Evolutionary conservation across 1,140 invertebrate genomes (phyloP).

Genomic region (Babylonia areolata): DNA sequence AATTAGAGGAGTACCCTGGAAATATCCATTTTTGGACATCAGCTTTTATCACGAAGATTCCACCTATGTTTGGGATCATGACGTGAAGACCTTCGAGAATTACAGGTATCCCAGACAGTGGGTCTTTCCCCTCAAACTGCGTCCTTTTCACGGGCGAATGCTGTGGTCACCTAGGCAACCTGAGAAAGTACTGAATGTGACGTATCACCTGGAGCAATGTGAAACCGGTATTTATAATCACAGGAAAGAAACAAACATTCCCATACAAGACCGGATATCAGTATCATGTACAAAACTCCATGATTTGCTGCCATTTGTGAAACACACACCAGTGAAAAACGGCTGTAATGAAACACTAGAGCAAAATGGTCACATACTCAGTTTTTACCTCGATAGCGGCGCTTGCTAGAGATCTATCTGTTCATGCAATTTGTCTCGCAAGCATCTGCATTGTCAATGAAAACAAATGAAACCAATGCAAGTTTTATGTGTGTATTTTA

Average conservation of each 20-base stretch:
- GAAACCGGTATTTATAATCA: neutral
- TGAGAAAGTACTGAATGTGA: neutral
- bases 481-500: too few species aligned
- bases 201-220: neutral
- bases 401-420: neutral
- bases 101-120: conserved; percentile 34
- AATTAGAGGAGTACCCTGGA: neutral
- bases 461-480: too few species aligned
- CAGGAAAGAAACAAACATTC: neutral
- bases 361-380: neutral
- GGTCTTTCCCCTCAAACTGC: conserved; percentile 44
- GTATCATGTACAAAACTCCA: neutral
- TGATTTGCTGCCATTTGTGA: neutral
- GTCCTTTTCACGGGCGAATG: conserved; percentile 39
- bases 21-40: conserved; percentile 53
- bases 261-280: neutral
- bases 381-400: neutral
- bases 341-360: neutral
- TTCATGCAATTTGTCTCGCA: too few species aligned
- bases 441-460: too few species aligned
- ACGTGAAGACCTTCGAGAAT: neutral
- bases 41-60: conserved; percentile 47
- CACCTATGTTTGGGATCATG: conserved; percentile 52
- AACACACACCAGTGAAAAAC: neutral
- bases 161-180: conserved; percentile 45